Evolutionary conservation across 30 jellyfish, hydroid and myxozoan species (phyloP).

Genomic region (Morbakka virulenta): DNA sequence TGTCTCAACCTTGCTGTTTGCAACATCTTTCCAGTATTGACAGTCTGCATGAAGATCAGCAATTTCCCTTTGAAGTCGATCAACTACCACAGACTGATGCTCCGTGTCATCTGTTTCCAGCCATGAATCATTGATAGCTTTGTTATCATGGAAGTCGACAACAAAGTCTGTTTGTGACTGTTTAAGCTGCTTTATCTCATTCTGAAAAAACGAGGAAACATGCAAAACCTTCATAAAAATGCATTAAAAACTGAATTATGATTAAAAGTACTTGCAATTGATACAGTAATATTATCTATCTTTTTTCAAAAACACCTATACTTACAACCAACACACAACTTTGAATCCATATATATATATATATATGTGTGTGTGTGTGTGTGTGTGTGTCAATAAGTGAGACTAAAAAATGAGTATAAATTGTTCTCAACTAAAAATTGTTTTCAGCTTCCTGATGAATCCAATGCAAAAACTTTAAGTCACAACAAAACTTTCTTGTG

Average conservation of each 20-base stretch:
- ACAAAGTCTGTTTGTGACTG: slow-evolving; percentile 37
- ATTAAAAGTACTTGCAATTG: neutral
- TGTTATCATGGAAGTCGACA: neutral
- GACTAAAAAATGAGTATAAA: too few relatives aligned
- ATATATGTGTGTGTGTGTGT: too few relatives aligned
- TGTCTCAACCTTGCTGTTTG: slow-evolving; percentile 36
- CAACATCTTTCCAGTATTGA: slow-evolving; percentile 68
- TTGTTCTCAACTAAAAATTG: too few relatives aligned
- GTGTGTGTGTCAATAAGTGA: too few relatives aligned
- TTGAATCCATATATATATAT: too few relatives aligned
- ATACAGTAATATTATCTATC: too few relatives aligned
- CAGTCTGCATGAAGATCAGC: slow-evolving; percentile 41
- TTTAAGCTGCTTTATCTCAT: slow-evolving; percentile 32
- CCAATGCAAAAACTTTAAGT: too few relatives aligned
- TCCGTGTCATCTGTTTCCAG: slow-evolving; percentile 63
- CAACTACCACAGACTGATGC: slow-evolving; percentile 32
- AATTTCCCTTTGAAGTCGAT: slow-evolving; percentile 19
- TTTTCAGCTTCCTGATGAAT: too few relatives aligned
- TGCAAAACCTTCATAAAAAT: neutral
- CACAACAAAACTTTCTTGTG: too few relatives aligned
- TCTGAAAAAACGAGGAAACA: slow-evolving; percentile 3
- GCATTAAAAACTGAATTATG: neutral
- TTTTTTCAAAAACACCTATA: neutral
- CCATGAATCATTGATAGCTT: slow-evolving; percentile 38
- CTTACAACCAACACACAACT: neutral